Evolutionary conservation across 2,888 invertebrate species (phyloP).

Genomic region (Yponomeuta plumbellus): DNA sequence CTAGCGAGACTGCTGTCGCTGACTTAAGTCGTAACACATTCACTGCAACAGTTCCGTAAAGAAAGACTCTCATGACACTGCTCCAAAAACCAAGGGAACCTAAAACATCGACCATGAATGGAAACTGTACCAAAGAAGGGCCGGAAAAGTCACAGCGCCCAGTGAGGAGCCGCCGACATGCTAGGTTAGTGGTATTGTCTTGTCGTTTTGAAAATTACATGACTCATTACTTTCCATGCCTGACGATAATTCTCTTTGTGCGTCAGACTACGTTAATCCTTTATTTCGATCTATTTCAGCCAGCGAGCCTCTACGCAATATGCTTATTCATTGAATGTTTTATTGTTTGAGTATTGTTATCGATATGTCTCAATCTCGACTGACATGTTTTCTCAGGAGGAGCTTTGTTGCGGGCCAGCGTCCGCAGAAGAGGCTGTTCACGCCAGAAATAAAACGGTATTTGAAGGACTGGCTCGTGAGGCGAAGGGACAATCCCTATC

Average conservation of each 20-base stretch:
- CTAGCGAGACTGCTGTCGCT: conserved; percentile 30
- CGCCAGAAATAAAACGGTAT: conserved; percentile 86
- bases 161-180: conserved; percentile 82
- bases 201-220: conserved; percentile 36
- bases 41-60: conserved; percentile 5
- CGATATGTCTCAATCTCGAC: background rate
- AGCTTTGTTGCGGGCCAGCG: conserved; percentile 78
- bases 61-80: conserved; percentile 54
- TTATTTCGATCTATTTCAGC: conserved; percentile 27
- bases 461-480: conserved; percentile 87
- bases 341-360: conserved; percentile 4
- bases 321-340: conserved; percentile 15
- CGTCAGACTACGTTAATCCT: conserved; percentile 45
- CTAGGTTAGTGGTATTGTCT: conserved; percentile 72
- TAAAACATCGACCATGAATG: conserved; percentile 50
- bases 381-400: conserved; percentile 55
- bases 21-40: conserved; percentile 8
- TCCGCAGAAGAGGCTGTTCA: conserved; percentile 83
- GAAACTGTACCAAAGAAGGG: conserved; percentile 55
- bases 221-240: conserved; percentile 59
- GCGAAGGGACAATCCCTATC: conserved; percentile 86
- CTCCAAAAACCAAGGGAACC: conserved; percentile 45
- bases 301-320: background rate
- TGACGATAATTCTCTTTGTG: conserved; percentile 63
- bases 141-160: conserved; percentile 77